Evolutionary conservation across 2,113 vertebrate species (phyloP).

Genomic region (Rhinoptilus africanus): DNA sequence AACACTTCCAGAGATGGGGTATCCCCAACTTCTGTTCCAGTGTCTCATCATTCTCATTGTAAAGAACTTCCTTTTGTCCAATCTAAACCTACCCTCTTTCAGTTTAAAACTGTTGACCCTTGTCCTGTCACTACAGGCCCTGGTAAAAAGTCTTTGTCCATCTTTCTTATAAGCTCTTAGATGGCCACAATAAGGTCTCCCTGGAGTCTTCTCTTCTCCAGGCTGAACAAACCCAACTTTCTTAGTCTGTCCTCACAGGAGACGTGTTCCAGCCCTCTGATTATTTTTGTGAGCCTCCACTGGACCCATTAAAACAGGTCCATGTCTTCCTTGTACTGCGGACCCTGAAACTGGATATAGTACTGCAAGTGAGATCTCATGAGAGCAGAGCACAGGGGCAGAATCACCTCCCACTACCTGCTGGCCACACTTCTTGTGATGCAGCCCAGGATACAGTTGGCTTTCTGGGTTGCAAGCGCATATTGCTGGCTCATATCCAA

Average conservation of each 20-base stretch:
- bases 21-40: neutral
- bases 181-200: neutral
- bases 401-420: neutral
- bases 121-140: neutral
- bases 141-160: neutral
- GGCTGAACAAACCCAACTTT: neutral
- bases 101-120: neutral
- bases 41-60: neutral
- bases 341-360: neutral
- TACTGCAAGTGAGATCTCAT: neutral
- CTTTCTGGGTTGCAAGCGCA: neutral
- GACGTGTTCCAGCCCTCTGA: neutral
- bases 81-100: neutral
- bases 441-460: neutral
- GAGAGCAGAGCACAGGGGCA: neutral
- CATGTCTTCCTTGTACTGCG: too few relatives aligned
- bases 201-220: neutral
- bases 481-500: neutral
- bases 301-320: fast-evolving
- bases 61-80: neutral
- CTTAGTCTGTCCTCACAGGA: neutral
- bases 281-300: neutral
- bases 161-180: neutral
- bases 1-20: neutral
- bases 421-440: neutral